phyloP scores from a whole-genome alignment of 2,797 vertebrate species.

The Schizothorax lantsangensis region DNA sequence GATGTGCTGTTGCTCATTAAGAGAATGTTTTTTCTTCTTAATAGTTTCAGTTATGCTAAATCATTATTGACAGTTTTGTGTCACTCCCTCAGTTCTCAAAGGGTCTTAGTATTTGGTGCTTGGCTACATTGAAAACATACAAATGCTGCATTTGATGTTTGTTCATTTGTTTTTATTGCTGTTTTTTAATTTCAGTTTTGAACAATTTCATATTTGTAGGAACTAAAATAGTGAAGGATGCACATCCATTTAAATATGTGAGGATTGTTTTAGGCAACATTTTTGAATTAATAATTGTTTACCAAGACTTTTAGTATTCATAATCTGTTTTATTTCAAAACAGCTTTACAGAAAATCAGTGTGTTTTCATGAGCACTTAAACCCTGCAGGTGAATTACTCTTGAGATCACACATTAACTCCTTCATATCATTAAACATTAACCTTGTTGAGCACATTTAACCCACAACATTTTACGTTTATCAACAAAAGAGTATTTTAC shows the following conservation, averaged over 20 bases:
- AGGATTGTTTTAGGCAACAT: not conserved
- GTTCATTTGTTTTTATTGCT: not conserved
- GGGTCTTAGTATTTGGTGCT: not conserved
- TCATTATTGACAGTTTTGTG: slow-evolving; percentile 17
- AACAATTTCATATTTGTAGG: not conserved
- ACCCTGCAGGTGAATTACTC: slow-evolving; percentile 5
- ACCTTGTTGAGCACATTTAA: slow-evolving; percentile 24
- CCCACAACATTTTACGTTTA: not conserved
- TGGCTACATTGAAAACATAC: not conserved
- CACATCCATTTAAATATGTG: not conserved
- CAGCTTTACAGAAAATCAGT: not conserved
- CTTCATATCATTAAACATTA: slow-evolving; percentile 35
- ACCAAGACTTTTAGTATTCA: not conserved
- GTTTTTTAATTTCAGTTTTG: not conserved
- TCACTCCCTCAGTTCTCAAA: not conserved
- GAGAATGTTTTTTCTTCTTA: not conserved
- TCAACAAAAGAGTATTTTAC: slow-evolving; percentile 26
- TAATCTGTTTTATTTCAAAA: not conserved
- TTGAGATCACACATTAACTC: slow-evolving; percentile 41
- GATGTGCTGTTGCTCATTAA: not conserved
- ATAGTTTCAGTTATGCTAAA: slow-evolving; percentile 32
- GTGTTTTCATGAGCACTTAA: not conserved
- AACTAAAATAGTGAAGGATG: not conserved
- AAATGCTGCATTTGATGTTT: not conserved
- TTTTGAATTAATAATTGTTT: not conserved